Conservation (phyloP, 2,888 invertebrate species). For the Epistrophella euchroma region DNA sequence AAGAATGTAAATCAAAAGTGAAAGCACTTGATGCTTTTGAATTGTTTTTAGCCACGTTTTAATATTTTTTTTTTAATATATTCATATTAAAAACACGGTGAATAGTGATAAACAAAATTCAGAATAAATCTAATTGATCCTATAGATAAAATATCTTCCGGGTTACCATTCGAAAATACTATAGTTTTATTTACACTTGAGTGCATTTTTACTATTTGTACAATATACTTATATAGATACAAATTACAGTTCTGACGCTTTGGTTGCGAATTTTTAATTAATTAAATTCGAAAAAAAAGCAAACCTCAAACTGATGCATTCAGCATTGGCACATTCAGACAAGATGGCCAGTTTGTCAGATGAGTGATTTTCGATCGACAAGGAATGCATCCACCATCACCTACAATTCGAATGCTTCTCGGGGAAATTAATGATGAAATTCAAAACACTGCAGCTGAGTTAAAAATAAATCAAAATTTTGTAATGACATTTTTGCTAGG, state of each 20-base stretch:
- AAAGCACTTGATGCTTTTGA: no score
- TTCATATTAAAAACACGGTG: no score
- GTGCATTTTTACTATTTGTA: background rate
- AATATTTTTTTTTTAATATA: no score
- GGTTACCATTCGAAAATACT: background rate
- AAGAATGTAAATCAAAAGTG: no score
- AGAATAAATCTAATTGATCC: no score
- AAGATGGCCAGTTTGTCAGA: conserved; percentile 23
- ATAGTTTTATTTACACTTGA: background rate
- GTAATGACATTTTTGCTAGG: conserved; percentile 33
- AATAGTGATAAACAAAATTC: no score
- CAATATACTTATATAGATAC: background rate
- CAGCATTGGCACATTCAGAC: background rate
- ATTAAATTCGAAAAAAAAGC: conserved; percentile 51
- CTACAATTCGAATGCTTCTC: conserved; percentile 29
- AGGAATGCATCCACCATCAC: conserved; percentile 49
- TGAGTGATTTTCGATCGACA: conserved; percentile 55
- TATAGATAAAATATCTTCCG: background rate
- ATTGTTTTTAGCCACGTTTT: no score
- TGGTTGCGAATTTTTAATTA: conserved; percentile 43
- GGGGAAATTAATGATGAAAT: conserved; percentile 50
- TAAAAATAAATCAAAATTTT: conserved; percentile 35
- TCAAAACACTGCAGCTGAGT: conserved; percentile 49
- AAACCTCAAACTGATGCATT: conserved; percentile 30
- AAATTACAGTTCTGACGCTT: conserved; percentile 13